Evolutionary conservation across 2,113 vertebrate species (phyloP).

Genomic region (Calidris pygmaea): DNA sequence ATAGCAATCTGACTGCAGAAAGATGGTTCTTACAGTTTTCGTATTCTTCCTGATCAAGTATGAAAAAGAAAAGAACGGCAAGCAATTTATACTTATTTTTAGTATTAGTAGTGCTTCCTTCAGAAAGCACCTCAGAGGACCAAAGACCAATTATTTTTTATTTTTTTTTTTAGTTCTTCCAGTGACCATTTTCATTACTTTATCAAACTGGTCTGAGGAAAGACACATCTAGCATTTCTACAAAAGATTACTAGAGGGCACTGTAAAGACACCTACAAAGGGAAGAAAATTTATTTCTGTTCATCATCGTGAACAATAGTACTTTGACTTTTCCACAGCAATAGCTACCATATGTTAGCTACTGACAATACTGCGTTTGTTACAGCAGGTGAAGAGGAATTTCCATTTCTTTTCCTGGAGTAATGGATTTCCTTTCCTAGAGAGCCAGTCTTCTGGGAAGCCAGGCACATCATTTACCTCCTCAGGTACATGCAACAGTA

Average conservation of each 20-base stretch:
- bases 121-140: neutral
- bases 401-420: neutral
- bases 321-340: conserved; percentile 23
- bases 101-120: neutral
- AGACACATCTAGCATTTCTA: conserved; percentile 20
- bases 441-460: neutral
- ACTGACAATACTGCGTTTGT: neutral
- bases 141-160: neutral
- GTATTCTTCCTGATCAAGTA: neutral
- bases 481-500: neutral
- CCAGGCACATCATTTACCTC: neutral
- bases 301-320: neutral
- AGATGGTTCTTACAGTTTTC: neutral
- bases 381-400: neutral
- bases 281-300: neutral
- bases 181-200: neutral
- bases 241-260: conserved; percentile 52
- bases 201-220: neutral
- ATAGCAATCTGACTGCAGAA: neutral
- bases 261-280: conserved; percentile 39
- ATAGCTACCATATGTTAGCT: conserved; percentile 18
- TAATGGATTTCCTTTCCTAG: neutral
- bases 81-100: neutral
- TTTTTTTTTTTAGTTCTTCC: neutral
- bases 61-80: neutral